Evolutionary conservation across 2,113 vertebrate species (phyloP).

Genomic region (Otis tarda): DNA sequence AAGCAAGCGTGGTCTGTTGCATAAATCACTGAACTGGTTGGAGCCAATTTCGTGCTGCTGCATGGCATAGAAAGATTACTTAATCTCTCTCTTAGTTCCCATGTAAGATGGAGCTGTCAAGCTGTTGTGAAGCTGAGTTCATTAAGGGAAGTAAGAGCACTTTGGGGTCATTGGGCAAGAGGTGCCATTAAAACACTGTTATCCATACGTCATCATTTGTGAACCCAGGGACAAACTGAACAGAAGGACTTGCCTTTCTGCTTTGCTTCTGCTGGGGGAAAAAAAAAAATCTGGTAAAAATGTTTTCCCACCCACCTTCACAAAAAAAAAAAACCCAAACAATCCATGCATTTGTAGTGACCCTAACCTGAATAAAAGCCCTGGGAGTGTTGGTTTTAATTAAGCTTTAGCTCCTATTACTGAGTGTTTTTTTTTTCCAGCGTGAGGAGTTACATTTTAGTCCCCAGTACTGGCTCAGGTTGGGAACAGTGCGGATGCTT

Average conservation of each 20-base stretch:
- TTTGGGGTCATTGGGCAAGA: background rate
- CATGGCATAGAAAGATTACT: background rate
- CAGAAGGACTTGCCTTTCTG: background rate
- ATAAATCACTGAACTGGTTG: background rate
- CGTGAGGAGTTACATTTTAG: background rate
- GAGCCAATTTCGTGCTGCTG: background rate
- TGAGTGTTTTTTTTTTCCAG: background rate
- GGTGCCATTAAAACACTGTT: background rate
- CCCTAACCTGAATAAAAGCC: background rate
- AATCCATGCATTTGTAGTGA: background rate
- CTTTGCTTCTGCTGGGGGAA: background rate
- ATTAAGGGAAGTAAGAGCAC: conserved; percentile 12
- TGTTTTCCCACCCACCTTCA: background rate
- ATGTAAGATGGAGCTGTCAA: background rate
- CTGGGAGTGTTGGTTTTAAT: background rate
- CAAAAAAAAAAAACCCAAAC: background rate
- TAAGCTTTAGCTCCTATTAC: background rate
- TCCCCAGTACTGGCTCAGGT: background rate
- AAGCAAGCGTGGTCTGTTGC: background rate
- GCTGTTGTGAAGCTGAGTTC: background rate
- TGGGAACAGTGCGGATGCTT: background rate
- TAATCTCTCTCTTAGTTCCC: background rate
- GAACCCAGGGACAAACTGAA: background rate
- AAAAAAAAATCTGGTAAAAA: background rate
- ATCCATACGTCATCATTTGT: background rate